Evolutionary conservation across 2,888 invertebrate species (phyloP), one percentile per base, ranked within the genome.

Genomic region (Lottia gigantea): DNA sequence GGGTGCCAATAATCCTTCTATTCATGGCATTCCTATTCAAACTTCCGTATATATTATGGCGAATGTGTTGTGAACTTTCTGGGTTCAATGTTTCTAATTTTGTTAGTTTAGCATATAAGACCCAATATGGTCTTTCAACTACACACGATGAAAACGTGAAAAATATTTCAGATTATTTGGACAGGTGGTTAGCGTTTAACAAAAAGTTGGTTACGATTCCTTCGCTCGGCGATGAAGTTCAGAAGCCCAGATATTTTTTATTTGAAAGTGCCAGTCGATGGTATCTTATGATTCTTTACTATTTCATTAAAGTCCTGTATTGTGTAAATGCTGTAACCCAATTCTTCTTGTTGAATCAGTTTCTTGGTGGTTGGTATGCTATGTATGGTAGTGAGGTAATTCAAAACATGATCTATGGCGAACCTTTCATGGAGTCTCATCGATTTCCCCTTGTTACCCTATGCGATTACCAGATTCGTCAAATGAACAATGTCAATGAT

Each of bases 1-100:
- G 84, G 90, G 85, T 89, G 74, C 88, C 90, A 72, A 83, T 90
- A 81, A 85, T 90, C 68, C 85, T 90, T 23, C 88, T 90, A 49
- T 83, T 89, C 68, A 90, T 90, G 85, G 90, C 90, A 12, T 87
- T 90, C 71, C 78, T 90, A 45, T 90, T 90, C 84, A 90, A 90
- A 79, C 78, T 90, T 55, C 90, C 90, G 4, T 86, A 88, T 61
- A 81, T 90, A 46, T 71, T 90, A n/a, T 90, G 90, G 90, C 78
- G 90, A 47, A 84, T 90, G 71, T 82, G 90, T 68, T 81, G 79
- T 63, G 80, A 83, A 15, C 76, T 74, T 15, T 81, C 82, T 25
- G 86, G 85, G 23, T 74, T 86, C 26, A 85, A 83, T 73, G 73
- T 85, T 70, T 81, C 80, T 68, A 83, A 83, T 69, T 79, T 84